phyloP scores from a whole-genome alignment of 2,113 vertebrate genomes.

The Casuarius casuarius region DNA sequence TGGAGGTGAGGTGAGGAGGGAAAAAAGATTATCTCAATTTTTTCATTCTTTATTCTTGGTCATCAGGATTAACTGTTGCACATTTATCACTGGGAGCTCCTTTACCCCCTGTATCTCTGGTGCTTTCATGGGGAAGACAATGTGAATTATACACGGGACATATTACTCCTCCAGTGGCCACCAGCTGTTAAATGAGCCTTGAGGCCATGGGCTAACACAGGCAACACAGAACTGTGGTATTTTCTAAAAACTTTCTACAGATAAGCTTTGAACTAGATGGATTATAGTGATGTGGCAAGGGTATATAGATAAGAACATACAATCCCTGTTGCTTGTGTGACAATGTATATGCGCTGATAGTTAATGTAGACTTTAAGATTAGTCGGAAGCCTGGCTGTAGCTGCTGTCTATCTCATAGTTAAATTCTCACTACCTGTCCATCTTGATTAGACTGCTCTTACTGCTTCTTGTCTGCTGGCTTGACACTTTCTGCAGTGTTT shows the following conservation, averaged over 20 bases:
- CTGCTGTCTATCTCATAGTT: not conserved
- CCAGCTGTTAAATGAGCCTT: not conserved
- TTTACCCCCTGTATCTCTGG: not conserved
- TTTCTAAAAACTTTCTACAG: slow-evolving; percentile 34
- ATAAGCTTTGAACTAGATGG: slow-evolving; percentile 31
- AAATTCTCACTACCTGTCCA: not conserved
- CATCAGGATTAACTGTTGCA: not conserved
- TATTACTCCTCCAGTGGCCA: not conserved
- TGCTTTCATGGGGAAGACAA: not conserved
- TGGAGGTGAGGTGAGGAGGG: not conserved
- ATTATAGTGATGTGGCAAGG: slow-evolving; percentile 11
- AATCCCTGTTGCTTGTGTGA: not conserved
- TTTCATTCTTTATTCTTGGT: not conserved
- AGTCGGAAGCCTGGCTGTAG: not conserved
- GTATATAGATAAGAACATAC: slow-evolving; percentile 13
- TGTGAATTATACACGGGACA: not conserved
- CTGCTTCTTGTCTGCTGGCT: not conserved
- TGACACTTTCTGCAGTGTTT: not conserved
- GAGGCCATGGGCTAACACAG: not conserved
- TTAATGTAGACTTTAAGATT: not conserved
- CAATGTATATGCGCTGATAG: not conserved
- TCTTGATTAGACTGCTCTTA: not conserved
- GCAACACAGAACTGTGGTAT: not conserved
- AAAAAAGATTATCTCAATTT: not conserved
- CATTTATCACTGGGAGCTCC: not conserved